Conservation (phyloP, 2,888 invertebrate genomes). For the Pedicia rivosa region DNA sequence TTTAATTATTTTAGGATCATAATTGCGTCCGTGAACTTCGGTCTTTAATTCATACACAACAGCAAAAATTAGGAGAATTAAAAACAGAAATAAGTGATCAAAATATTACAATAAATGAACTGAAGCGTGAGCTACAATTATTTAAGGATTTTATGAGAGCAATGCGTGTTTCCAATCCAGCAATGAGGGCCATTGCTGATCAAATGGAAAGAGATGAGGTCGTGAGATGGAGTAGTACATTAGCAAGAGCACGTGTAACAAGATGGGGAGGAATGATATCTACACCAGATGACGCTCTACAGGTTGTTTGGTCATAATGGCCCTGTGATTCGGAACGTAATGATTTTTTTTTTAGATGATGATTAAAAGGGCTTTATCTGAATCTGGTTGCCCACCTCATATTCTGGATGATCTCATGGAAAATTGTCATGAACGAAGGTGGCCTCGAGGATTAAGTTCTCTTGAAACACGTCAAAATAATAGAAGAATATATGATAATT, state of each 20-base stretch:
- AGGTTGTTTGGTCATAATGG: constrained; percentile 36
- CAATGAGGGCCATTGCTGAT: constrained; percentile 81
- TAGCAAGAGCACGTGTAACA: constrained; percentile 75
- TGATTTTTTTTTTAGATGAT: constrained; percentile 49
- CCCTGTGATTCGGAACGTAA: not conserved
- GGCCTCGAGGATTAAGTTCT: constrained; percentile 87
- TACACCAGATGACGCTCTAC: constrained; percentile 86
- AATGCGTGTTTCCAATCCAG: constrained; percentile 80
- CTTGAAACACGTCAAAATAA: constrained; percentile 90
- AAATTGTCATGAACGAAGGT: constrained; percentile 89
- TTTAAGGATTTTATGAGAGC: constrained; percentile 90
- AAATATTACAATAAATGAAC: constrained; percentile 73
- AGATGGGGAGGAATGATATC: constrained; percentile 99
- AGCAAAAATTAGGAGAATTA: constrained; percentile 71
- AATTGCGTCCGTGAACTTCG: constrained; percentile 85
- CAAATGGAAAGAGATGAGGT: constrained; percentile 93
- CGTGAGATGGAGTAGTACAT: constrained; percentile 69
- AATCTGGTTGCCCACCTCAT: constrained; percentile 87
- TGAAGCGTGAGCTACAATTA: constrained; percentile 73
- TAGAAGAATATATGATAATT: constrained; percentile 79
- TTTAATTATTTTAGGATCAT: constrained; percentile 42
- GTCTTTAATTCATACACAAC: constrained; percentile 67
- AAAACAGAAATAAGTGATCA: constrained; percentile 78
- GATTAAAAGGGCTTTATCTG: constrained; percentile 82
- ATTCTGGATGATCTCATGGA: constrained; percentile 92